Conservation (phyloP, 1,140 invertebrate genomes). For the Trypoxylus dichotomus region DNA sequence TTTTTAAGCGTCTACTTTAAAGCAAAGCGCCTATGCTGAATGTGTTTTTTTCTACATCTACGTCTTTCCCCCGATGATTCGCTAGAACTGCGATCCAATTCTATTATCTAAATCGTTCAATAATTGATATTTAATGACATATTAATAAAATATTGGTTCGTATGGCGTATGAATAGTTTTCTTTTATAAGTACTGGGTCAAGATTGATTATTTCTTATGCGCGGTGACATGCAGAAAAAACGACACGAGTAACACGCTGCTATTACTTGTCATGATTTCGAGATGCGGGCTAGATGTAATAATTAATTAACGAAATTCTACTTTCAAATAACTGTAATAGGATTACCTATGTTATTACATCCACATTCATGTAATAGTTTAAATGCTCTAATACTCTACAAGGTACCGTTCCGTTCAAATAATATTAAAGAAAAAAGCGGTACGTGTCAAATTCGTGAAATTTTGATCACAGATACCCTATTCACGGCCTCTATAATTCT, state of each 20-base stretch:
- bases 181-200: not conserved
- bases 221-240: not conserved
- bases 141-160: not conserved
- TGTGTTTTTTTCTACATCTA: no score
- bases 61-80: no score
- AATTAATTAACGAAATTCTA: not conserved
- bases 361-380: no score
- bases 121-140: not conserved
- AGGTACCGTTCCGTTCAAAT: no score
- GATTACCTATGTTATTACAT: not conserved
- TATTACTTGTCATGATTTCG: not conserved
- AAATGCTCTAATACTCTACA: no score
- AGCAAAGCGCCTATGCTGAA: no score
- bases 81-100: no score
- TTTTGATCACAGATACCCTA: no score
- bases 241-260: not conserved
- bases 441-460: no score
- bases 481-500: no score
- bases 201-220: not conserved
- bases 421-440: no score
- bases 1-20: no score
- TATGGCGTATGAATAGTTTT: not conserved
- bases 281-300: not conserved
- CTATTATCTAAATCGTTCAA: not conserved
- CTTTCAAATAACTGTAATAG: not conserved